A percentile compares a stretch with the other conserved stretches of the same genome.
Conservation (phyloP, 2,113 vertebrate species). For the Aplodontia rufa region DNA sequence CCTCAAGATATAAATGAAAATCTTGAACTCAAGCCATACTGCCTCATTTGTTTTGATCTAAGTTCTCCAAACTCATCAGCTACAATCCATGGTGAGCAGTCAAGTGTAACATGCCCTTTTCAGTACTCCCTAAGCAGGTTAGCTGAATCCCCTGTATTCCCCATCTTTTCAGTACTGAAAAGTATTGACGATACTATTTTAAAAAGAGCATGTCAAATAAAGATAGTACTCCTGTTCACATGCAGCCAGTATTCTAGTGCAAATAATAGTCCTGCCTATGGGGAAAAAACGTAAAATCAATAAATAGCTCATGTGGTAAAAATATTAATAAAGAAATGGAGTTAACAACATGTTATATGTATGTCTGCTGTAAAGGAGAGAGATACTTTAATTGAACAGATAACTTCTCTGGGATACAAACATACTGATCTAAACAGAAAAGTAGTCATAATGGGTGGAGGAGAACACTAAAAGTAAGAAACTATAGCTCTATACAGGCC, state of each 20-base stretch:
- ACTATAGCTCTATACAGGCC: not conserved
- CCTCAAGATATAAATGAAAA: not conserved
- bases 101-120: not conserved
- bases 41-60: not conserved
- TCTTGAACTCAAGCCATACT: not conserved
- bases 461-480: not conserved
- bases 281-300: not conserved
- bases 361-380: not conserved
- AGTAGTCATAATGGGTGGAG: not conserved
- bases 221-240: not conserved
- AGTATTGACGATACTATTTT: not conserved
- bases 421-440: not conserved
- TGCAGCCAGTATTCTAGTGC: not conserved
- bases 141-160: not conserved
- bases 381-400: not conserved
- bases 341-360: not conserved
- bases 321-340: not conserved
- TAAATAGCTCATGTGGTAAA: not conserved
- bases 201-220: not conserved
- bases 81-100: not conserved
- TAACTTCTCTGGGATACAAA: not conserved
- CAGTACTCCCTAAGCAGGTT: not conserved
- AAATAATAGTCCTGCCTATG: not conserved
- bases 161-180: not conserved
- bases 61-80: not conserved